Percentiles rank a stretch among this genome's conserved stretches.
Conservation (phyloP, 2,113 vertebrate genomes). For the Guaruba guarouba region DNA sequence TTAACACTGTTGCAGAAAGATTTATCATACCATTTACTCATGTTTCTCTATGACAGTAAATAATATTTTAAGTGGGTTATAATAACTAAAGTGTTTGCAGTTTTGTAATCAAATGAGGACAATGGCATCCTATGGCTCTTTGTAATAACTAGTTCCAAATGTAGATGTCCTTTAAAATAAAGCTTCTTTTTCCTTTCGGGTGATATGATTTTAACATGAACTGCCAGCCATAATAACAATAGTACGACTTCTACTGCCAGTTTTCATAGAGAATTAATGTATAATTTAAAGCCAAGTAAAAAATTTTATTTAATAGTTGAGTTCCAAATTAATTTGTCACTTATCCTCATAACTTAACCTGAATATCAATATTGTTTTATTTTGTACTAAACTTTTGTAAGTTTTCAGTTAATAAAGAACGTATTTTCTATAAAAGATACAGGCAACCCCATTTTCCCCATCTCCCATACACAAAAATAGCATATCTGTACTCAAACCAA, state of each 20-base stretch:
- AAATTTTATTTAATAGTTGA: not conserved
- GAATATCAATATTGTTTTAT: not conserved
- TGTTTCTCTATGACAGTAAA: not conserved
- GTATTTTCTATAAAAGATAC: not conserved
- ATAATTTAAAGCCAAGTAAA: not conserved
- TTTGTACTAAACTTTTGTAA: not conserved
- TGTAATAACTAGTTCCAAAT: not conserved
- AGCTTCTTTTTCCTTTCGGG: not conserved
- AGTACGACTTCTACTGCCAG: not conserved
- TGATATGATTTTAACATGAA: not conserved
- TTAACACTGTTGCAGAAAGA: not conserved
- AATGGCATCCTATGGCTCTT: not conserved
- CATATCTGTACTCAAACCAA: conserved; percentile 32
- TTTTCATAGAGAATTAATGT: not conserved
- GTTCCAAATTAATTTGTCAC: not conserved
- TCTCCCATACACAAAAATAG: not conserved
- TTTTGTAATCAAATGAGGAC: not conserved
- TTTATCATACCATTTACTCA: not conserved
- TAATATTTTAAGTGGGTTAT: not conserved
- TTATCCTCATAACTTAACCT: not conserved
- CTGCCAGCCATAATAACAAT: not conserved
- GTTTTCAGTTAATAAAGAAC: not conserved
- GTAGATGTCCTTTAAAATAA: not conserved
- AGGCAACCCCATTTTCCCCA: not conserved
- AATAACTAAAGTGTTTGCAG: not conserved